Evolutionary conservation across 1,140 invertebrate species (phyloP).

Genomic region (Adoxophyes honmai): DNA sequence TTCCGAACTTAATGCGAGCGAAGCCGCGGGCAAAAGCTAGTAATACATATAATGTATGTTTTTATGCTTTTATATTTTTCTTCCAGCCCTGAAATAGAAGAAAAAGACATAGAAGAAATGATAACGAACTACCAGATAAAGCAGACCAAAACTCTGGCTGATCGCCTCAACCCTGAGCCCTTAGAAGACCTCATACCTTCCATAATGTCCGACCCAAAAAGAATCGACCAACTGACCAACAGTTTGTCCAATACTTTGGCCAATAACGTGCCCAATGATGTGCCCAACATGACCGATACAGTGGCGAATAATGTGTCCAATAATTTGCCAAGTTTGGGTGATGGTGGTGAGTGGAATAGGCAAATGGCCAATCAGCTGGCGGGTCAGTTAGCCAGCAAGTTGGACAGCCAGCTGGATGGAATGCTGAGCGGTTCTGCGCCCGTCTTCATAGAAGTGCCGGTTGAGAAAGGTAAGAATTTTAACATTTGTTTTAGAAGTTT

Average conservation of each 20-base stretch:
- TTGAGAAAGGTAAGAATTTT: slow-evolving; percentile 36
- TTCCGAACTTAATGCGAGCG: too few relatives aligned
- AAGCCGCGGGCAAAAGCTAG: too few relatives aligned
- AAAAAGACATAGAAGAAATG: slow-evolving; percentile 53
- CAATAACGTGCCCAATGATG: too few relatives aligned
- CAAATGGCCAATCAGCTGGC: background rate
- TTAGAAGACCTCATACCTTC: background rate
- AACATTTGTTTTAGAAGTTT: background rate
- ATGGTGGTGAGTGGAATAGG: background rate
- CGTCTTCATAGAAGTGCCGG: slow-evolving; percentile 43
- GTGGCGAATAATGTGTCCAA: background rate
- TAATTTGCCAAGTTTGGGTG: too few relatives aligned
- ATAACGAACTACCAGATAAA: slow-evolving; percentile 54
- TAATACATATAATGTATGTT: too few relatives aligned
- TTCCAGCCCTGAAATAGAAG: slow-evolving; percentile 6
- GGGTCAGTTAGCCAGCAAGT: background rate
- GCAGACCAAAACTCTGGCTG: slow-evolving; percentile 31
- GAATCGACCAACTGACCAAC: background rate
- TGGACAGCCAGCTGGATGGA: background rate
- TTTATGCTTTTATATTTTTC: too few relatives aligned
- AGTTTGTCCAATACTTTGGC: background rate
- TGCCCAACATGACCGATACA: background rate
- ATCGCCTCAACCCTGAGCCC: background rate
- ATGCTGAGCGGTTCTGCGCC: slow-evolving; percentile 22
- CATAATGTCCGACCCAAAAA: background rate